phyloP scores from a whole-genome alignment of 1,140 invertebrate genomes.

The Caligus rogercresseyi region DNA sequence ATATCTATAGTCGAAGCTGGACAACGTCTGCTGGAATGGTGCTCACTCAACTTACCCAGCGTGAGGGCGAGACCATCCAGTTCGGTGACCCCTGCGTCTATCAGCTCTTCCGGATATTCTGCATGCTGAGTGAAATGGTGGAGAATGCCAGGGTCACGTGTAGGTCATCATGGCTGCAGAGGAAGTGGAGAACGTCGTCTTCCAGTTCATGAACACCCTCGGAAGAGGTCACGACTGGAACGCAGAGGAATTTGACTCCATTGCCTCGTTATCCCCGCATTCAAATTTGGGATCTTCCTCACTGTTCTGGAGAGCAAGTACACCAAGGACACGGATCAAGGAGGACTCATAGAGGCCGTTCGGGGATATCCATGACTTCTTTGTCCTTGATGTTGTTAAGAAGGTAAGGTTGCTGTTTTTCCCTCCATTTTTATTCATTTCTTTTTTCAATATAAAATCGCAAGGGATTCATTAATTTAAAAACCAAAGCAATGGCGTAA shows the following conservation, averaged over 20 bases:
- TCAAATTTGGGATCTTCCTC: constrained; percentile 45
- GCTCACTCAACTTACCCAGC: constrained; percentile 39
- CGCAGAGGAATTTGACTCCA: constrained; percentile 41
- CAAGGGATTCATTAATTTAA: neutral
- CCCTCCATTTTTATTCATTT: too few relatives aligned
- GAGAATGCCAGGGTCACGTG: constrained; percentile 23
- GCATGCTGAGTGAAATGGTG: constrained; percentile 47
- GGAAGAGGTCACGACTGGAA: constrained; percentile 41
- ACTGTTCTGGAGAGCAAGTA: constrained; percentile 52
- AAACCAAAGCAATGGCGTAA: too few relatives aligned
- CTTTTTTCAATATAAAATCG: too few relatives aligned
- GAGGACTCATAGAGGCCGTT: constrained; percentile 47
- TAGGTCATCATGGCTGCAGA: constrained; percentile 44
- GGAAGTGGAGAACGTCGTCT: constrained; percentile 43
- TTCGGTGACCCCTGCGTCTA: constrained; percentile 46
- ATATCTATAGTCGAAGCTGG: constrained; percentile 39
- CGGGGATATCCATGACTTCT: constrained; percentile 54
- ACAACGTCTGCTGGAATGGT: constrained; percentile 55
- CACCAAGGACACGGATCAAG: constrained; percentile 36
- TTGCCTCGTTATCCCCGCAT: constrained; percentile 42
- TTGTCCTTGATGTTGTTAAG: constrained; percentile 59
- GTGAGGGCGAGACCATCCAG: constrained; percentile 33
- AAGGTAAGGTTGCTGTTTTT: too few relatives aligned
- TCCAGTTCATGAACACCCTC: constrained; percentile 43
- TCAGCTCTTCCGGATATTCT: constrained; percentile 57